These are phyloP conservation scores for Potamarius usumacintae DNA, from an alignment of 2,113 vertebrate genomes.

Conservation along the genomic window DNA sequence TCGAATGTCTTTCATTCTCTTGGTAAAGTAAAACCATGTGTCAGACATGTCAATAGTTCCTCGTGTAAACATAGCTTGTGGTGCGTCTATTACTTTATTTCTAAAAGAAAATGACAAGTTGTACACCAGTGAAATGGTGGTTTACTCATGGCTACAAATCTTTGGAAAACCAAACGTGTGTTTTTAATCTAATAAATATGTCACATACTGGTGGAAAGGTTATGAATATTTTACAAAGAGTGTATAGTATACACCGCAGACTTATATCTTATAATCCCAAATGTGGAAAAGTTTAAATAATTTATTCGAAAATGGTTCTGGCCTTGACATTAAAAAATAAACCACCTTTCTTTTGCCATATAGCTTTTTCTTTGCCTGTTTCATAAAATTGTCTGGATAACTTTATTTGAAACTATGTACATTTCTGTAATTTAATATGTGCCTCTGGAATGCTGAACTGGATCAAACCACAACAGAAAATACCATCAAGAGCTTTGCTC, in stretches of 20 bases:
- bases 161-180: constrained; percentile 23
- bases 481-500: constrained; percentile 71
- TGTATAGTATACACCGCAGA: constrained; percentile 11
- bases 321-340: constrained; percentile 42
- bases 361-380: constrained; percentile 57
- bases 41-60: constrained; percentile 4
- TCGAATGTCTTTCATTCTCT: constrained; percentile 24
- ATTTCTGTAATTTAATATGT: constrained; percentile 68
- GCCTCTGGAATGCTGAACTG: constrained; percentile 59
- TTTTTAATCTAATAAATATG: constrained; percentile 32
- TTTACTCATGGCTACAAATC: constrained; percentile 5
- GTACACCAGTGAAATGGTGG: constrained; percentile 22
- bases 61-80: background rate
- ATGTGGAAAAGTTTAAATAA: constrained; percentile 32
- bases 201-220: constrained; percentile 7
- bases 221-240: constrained; percentile 31
- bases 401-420: constrained; percentile 60
- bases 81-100: background rate
- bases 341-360: constrained; percentile 54
- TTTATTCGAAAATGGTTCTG: constrained; percentile 43
- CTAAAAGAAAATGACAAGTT: constrained; percentile 20
- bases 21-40: constrained; percentile 6
- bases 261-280: constrained; percentile 13
- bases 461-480: constrained; percentile 67
- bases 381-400: constrained; percentile 61